phyloP scores from a whole-genome alignment of 2,797 vertebrate species.

The Nothura maculosa region DNA sequence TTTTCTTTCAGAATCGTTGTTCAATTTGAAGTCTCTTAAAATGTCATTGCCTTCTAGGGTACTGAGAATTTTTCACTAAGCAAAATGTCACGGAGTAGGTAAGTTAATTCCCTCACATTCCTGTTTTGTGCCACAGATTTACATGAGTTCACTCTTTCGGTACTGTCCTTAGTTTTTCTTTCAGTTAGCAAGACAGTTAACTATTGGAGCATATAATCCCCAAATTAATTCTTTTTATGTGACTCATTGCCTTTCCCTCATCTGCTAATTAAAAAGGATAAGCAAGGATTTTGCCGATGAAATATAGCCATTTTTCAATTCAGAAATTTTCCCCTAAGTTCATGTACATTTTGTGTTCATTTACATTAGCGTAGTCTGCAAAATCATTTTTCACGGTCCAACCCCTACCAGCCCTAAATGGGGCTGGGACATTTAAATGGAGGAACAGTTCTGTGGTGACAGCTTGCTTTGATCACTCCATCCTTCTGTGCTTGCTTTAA shows the following conservation, averaged over 20 bases:
- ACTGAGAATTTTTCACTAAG: conserved; percentile 26
- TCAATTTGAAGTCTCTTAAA: conserved; percentile 37
- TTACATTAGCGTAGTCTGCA: neutral
- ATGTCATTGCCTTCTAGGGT: conserved; percentile 40
- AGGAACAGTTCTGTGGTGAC: neutral
- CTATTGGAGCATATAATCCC: neutral
- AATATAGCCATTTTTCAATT: neutral
- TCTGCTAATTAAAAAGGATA: neutral
- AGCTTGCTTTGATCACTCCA: neutral
- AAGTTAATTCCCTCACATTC: neutral
- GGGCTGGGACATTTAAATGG: neutral
- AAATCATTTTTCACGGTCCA: neutral
- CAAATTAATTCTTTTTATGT: neutral
- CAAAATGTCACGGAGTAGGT: conserved; percentile 41
- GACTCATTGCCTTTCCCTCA: neutral
- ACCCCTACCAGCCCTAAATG: accelerated
- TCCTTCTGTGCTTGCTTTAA: neutral
- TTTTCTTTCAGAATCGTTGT: conserved; percentile 18
- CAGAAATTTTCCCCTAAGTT: neutral
- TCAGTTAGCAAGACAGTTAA: neutral
- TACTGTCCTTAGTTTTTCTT: neutral
- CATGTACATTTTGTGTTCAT: neutral
- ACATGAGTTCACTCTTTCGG: neutral
- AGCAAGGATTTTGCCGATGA: neutral
- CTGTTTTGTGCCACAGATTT: neutral